Evolutionary conservation across 2,113 vertebrate genomes (phyloP).

Genomic region (Gallinago media): DNA sequence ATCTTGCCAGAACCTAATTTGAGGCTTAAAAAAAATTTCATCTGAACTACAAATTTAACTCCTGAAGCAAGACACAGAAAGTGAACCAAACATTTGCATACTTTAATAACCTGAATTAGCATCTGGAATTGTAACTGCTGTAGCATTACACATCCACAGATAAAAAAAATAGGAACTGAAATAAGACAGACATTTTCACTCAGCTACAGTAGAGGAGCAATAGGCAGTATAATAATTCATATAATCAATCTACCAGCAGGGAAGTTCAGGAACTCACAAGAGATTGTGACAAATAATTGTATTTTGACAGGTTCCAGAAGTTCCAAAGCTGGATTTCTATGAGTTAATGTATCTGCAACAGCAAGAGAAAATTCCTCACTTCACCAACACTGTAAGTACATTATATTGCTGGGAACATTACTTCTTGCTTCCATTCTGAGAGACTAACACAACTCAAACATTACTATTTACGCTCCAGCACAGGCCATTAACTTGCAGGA

Average conservation of each 20-base stretch:
- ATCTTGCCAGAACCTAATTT: neutral
- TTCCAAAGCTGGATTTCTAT: neutral
- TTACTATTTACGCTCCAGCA: neutral
- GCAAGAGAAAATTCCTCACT: neutral
- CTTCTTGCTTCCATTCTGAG: neutral
- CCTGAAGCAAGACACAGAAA: neutral
- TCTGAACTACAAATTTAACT: neutral
- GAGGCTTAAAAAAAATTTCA: neutral
- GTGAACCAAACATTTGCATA: neutral
- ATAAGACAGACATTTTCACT: neutral
- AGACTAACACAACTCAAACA: neutral
- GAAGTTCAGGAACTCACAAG: neutral
- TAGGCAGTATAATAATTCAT: neutral
- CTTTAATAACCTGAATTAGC: neutral
- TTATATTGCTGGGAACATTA: neutral
- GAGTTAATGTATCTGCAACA: neutral
- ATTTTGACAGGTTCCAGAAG: neutral
- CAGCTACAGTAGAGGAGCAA: neutral
- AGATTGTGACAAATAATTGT: neutral
- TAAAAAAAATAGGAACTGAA: neutral
- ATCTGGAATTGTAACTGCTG: neutral
- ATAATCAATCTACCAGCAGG: neutral
- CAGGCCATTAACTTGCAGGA: neutral
- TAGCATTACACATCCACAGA: neutral
- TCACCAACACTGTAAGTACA: neutral